phyloP scores from a whole-genome alignment of 1,140 invertebrate genomes.

The Zelostemma sp. region DNA sequence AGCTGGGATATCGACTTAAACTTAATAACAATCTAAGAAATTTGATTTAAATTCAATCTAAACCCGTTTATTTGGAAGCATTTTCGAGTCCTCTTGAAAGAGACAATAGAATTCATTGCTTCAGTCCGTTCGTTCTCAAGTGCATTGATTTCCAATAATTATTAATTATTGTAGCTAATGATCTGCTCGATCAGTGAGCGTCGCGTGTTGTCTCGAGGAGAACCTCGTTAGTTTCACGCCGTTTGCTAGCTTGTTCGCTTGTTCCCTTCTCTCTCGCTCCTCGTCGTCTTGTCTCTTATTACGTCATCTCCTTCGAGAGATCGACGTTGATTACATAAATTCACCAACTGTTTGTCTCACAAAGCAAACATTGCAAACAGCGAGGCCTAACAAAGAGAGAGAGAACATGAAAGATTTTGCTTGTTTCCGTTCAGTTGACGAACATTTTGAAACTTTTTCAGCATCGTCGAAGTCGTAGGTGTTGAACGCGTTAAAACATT shows the following conservation, averaged over 20 bases:
- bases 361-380: conserved; percentile 28
- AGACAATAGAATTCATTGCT: not conserved
- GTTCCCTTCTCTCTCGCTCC: conserved; percentile 16
- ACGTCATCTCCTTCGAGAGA: conserved; percentile 33
- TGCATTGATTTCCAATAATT: conserved; percentile 41
- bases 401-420: conserved; percentile 4
- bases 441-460: too few species aligned
- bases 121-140: conserved; percentile 9
- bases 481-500: too few species aligned
- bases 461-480: too few species aligned
- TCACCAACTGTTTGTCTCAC: conserved; percentile 29
- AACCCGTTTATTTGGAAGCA: not conserved
- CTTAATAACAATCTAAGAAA: too few species aligned
- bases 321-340: conserved; percentile 48
- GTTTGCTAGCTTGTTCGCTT: conserved; percentile 33
- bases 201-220: conserved; percentile 34
- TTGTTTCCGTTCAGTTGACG: conserved; percentile 13
- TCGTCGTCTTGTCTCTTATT: conserved; percentile 35
- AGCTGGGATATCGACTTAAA: too few species aligned
- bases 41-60: too few species aligned
- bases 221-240: conserved; percentile 45
- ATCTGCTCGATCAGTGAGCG: conserved; percentile 42
- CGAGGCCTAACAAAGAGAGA: not conserved
- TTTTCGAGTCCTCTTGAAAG: not conserved
- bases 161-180: conserved; percentile 41